These are phyloP conservation scores for Campylomormyrus numenius DNA, from an alignment of 2,113 vertebrate genomes.

Conservation along the genomic window DNA sequence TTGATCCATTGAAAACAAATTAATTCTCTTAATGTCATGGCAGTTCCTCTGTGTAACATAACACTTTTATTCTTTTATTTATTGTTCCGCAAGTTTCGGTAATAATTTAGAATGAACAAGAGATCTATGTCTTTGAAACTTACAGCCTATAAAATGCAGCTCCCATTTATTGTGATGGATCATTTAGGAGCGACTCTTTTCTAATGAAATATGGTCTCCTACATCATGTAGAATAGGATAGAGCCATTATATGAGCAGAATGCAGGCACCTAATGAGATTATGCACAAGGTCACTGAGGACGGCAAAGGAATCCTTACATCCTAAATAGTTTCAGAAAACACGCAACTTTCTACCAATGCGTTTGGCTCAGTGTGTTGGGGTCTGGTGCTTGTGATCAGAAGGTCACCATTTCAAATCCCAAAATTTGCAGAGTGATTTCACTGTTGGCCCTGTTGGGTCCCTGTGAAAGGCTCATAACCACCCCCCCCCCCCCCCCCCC, in stretches of 20 bases:
- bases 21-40: background rate
- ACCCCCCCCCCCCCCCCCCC: too few relatives aligned
- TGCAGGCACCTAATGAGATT: constrained; percentile 23
- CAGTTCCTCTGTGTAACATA: background rate
- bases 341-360: constrained; percentile 12
- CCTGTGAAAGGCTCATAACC: background rate
- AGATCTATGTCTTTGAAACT: constrained; percentile 4
- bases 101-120: constrained; percentile 9
- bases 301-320: constrained; percentile 6
- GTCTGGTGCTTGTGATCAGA: background rate
- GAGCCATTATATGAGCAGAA: constrained; percentile 11
- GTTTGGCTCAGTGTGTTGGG: background rate
- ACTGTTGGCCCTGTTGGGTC: too few relatives aligned
- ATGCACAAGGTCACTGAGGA: constrained; percentile 26
- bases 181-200: constrained; percentile 19
- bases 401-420: background rate
- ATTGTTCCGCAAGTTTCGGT: background rate
- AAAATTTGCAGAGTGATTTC: background rate
- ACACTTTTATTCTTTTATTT: constrained; percentile 1
- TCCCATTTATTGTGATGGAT: constrained; percentile 23
- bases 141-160: constrained; percentile 21
- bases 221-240: constrained; percentile 22
- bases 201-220: constrained; percentile 18
- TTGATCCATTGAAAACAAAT: background rate
- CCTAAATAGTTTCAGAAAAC: constrained; percentile 16